Percentiles rank a stretch among this genome's conserved stretches.
Evolutionary conservation across 1,140 invertebrate species (phyloP).

Genomic region (Calliopsis andreniformis): DNA sequence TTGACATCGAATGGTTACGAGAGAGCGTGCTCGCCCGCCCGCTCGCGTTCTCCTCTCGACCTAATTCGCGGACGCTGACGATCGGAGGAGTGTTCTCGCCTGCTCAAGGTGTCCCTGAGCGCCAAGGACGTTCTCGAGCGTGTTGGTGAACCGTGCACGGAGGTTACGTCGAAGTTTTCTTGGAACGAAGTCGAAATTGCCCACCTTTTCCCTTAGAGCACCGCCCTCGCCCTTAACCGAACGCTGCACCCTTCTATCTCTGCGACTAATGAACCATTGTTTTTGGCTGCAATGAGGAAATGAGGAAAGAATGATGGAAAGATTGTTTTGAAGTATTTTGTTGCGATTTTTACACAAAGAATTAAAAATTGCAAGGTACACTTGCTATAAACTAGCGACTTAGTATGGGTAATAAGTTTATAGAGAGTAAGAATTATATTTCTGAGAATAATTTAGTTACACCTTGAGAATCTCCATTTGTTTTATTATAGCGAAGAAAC

Average conservation of each 20-base stretch:
- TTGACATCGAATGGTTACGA: slow-evolving; percentile 64
- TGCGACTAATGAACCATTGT: background rate
- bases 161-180: slow-evolving; percentile 58
- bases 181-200: slow-evolving; percentile 9
- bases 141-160: slow-evolving; percentile 57
- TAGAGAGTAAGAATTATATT: no score
- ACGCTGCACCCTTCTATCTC: background rate
- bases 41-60: slow-evolving; percentile 69
- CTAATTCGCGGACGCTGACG: slow-evolving; percentile 70
- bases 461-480: no score
- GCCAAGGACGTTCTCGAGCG: slow-evolving; percentile 67
- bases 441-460: no score
- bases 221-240: slow-evolving; percentile 13
- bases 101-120: slow-evolving; percentile 70
- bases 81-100: slow-evolving; percentile 68
- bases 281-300: background rate
- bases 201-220: background rate
- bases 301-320: no score
- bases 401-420: no score
- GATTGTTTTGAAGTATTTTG: no score
- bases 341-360: no score
- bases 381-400: no score
- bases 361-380: no score
- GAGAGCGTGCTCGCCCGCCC: slow-evolving; percentile 52
- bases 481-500: no score